Percentiles rank a stretch among this genome's conserved stretches.
Conservation (phyloP, 2,113 vertebrate species). For the Micronisus gabar region DNA sequence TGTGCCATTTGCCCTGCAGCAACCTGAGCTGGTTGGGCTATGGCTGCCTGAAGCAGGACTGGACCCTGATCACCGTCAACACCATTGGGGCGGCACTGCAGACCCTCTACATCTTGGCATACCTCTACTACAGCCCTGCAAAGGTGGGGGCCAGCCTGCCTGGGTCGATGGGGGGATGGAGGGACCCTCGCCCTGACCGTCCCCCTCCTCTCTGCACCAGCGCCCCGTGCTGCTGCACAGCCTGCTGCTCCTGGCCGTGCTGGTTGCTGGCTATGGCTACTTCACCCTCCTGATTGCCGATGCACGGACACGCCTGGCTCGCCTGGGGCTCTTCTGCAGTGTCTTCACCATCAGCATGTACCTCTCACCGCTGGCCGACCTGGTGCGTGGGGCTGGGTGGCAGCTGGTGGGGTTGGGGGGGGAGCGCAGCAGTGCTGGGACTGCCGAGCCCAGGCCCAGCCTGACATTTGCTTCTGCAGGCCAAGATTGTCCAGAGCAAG, state of each 20-base stretch:
- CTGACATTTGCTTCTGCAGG: constrained; percentile 52
- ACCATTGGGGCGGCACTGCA: constrained; percentile 83
- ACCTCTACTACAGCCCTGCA: constrained; percentile 78
- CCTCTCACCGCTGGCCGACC: constrained; percentile 85
- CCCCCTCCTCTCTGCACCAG: constrained; percentile 66
- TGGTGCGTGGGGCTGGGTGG: constrained; percentile 72
- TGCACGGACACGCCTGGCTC: constrained; percentile 54
- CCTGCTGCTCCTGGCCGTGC: constrained; percentile 56
- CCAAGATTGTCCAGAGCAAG: constrained; percentile 78
- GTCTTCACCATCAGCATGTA: constrained; percentile 93
- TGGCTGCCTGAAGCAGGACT: constrained; percentile 82
- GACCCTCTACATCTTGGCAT: constrained; percentile 82
- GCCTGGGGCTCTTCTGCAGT: constrained; percentile 89
- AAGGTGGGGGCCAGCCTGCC: constrained; percentile 71
- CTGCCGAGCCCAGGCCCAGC: not conserved
- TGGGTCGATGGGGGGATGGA: fast-evolving
- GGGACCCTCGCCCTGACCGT: fast-evolving
- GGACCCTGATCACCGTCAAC: constrained; percentile 83
- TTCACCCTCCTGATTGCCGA: constrained; percentile 74
- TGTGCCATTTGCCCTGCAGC: constrained; percentile 56
- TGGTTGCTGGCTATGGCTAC: constrained; percentile 78
- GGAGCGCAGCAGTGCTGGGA: not conserved
- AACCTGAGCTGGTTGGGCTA: constrained; percentile 94
- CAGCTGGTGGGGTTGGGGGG: not conserved
- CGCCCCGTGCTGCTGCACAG: constrained; percentile 61